Base-by-base conservation (phyloP, 2,888 invertebrate species). In the Zele albiditarsus region DNA sequence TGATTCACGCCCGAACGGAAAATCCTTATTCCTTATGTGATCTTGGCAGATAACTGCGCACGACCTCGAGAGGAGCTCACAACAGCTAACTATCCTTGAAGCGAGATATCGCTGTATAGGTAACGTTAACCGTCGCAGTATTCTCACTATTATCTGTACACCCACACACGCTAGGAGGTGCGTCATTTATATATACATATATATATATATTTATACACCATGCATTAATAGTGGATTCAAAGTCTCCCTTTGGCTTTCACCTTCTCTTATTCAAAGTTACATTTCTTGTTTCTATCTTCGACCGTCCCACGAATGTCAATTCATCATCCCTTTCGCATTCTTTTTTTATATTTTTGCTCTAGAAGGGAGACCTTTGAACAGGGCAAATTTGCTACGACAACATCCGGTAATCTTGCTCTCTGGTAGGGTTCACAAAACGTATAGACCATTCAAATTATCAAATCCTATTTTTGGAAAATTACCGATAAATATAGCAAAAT, bases 161-260 rank as follows among this genome's bases (percentile, higher is more conserved):
- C 62, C 23, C 62, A 25, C 62, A 71, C 20, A 46, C 46, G 20
- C 16, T 28, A 66, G 60, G 16, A 49, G 60, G 67, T 53, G 77
- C 74, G 78, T 82, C 81, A 79, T 78, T 78, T 77, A 76, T 77
- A 75, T 75, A 62, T 73, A 78, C 73, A 70, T 75, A 62, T 73
- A 78, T 71, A 70, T 77, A 76, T 77, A 75, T 75, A 62, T 73
- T 77, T 71, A 70, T 73, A 71, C 75, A 70, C 57, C 65, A 60
- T 60, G 14, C 28, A 60, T 28, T 25, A 60, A 16, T 28, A 20
- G n/a, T 23, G n/a, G 46, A n/a, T 2, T n/a, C 2, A 23, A 3
- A 53, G 8, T n/a, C 8, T 23, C n/a, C 20, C 5, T 20, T 53
- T n/a, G 0, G 2, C 6, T 53, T 38, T 20, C 53, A 20, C 20